phyloP scores from a whole-genome alignment of 2,888 invertebrate genomes.

The Lasioglossum pauxillum region DNA sequence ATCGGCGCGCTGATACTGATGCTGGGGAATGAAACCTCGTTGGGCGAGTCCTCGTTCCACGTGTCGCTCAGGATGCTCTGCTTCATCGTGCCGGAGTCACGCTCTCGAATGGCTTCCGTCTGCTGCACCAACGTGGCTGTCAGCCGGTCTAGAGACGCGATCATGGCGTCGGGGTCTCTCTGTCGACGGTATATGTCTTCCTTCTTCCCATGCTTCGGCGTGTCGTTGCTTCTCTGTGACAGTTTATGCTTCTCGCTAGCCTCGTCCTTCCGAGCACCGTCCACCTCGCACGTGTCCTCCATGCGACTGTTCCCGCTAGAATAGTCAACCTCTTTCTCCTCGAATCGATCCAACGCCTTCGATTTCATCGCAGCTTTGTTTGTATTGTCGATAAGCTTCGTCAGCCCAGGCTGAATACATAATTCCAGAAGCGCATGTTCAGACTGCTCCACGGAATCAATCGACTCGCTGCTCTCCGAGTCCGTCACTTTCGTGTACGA shows the following conservation, averaged over 20 bases:
- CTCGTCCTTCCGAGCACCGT: conserved; percentile 35
- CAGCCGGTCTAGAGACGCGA: conserved; percentile 88
- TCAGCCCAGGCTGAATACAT: conserved; percentile 71
- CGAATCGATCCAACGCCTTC: neutral
- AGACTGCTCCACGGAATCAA: conserved; percentile 80
- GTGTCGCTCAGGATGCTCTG: conserved; percentile 87
- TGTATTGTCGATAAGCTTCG: conserved; percentile 56
- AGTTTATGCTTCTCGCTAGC: conserved; percentile 13
- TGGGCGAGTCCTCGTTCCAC: conserved; percentile 93
- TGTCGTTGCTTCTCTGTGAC: conserved; percentile 14
- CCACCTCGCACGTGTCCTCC: conserved; percentile 37
- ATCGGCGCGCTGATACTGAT: conserved; percentile 91
- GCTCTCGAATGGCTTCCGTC: conserved; percentile 87
- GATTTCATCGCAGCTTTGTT: conserved; percentile 16
- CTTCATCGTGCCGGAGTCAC: conserved; percentile 82
- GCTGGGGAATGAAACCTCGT: conserved; percentile 93
- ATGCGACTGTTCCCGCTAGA: neutral
- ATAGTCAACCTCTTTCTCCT: neutral
- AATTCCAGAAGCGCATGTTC: conserved; percentile 77
- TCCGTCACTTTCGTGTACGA: conserved; percentile 62
- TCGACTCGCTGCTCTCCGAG: conserved; percentile 78
- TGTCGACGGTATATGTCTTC: conserved; percentile 84
- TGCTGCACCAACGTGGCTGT: conserved; percentile 89
- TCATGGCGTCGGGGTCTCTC: conserved; percentile 89
- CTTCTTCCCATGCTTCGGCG: conserved; percentile 47